phyloP scores from a whole-genome alignment of 2,797 vertebrate species.

The Liasis olivaceus region DNA sequence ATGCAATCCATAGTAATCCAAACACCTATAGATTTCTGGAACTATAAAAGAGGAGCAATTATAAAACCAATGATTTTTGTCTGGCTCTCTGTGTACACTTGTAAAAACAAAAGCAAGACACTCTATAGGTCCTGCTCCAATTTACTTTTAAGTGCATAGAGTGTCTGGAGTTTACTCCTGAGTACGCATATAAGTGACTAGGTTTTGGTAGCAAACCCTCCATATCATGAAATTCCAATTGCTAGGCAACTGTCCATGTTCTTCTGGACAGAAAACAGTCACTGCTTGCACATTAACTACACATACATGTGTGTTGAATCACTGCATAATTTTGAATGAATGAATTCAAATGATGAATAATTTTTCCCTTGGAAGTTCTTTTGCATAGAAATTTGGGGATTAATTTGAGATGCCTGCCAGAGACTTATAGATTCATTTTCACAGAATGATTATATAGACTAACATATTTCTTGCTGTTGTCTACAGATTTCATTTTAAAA shows the following conservation, averaged over 20 bases:
- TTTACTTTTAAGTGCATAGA: neutral
- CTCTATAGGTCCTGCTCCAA: neutral
- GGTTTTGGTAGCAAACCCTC: neutral
- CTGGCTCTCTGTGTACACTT: neutral
- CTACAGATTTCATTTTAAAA: neutral
- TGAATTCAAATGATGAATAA: neutral
- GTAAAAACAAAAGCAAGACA: neutral
- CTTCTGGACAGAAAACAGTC: neutral
- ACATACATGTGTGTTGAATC: neutral
- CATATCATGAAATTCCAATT: neutral
- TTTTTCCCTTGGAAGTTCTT: neutral
- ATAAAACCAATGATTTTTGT: neutral
- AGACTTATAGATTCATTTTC: neutral
- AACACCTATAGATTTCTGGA: neutral
- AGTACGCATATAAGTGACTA: neutral
- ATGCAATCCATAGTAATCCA: neutral
- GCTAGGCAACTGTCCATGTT: neutral
- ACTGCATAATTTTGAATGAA: neutral
- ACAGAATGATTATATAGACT: neutral
- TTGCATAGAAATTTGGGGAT: neutral
- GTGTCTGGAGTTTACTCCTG: neutral
- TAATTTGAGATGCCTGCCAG: neutral
- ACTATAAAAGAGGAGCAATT: neutral
- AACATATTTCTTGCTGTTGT: neutral
- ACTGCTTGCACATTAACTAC: neutral